Percentiles rank a stretch among this genome's conserved stretches.
phyloP scores from a whole-genome alignment of 2,113 vertebrate species.

The Fulmarus glacialis region DNA sequence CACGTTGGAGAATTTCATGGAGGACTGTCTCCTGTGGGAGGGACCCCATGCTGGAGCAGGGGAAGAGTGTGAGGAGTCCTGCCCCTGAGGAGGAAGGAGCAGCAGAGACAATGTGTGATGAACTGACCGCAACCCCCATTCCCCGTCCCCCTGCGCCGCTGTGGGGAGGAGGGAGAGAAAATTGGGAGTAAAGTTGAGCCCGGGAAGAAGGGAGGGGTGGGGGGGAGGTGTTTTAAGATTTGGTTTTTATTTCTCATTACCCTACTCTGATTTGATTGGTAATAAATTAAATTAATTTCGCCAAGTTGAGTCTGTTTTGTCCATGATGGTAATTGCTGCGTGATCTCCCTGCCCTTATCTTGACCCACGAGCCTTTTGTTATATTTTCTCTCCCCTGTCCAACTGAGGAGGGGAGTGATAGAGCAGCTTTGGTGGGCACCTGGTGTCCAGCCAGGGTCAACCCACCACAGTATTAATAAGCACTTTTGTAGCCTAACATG shows the following conservation, averaged over 20 bases:
- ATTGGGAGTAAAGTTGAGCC: neutral
- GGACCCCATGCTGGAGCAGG: neutral
- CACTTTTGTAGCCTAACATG: neutral
- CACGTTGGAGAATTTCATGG: neutral
- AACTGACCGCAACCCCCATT: neutral
- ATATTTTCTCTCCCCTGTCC: neutral
- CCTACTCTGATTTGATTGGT: neutral
- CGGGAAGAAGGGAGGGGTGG: neutral
- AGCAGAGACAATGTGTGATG: neutral
- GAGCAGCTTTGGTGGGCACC: neutral
- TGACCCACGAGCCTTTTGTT: accelerated
- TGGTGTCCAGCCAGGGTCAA: neutral
- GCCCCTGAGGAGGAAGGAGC: neutral
- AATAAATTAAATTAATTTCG: neutral
- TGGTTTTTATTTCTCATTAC: neutral
- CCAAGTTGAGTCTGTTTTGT: neutral
- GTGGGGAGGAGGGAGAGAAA: neutral
- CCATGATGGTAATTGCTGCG: neutral
- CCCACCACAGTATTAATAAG: neutral
- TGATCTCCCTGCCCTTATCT: neutral
- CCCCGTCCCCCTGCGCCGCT: accelerated
- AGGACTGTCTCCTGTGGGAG: neutral
- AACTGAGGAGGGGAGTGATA: neutral
- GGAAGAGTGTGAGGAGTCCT: neutral
- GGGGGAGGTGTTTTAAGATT: neutral